Conservation (phyloP, 1,140 invertebrate genomes). For the Littorina saxatilis region DNA sequence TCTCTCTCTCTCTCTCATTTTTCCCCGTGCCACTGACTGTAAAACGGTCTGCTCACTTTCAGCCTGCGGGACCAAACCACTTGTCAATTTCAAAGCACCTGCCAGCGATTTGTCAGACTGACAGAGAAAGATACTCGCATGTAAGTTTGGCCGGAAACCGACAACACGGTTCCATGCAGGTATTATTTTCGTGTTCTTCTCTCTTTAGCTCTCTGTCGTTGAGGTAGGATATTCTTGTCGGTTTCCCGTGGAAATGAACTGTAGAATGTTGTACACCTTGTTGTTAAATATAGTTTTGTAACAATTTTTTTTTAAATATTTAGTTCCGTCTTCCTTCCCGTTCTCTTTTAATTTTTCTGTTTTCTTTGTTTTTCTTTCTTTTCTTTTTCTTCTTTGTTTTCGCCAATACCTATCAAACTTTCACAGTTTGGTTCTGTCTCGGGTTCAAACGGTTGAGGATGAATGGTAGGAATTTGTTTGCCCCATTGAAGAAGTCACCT, state of each 20-base stretch:
- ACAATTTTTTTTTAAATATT: no score
- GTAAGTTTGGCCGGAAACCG: neutral
- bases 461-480: neutral
- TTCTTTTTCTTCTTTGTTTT: neutral
- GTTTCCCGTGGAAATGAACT: no score
- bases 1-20: no score
- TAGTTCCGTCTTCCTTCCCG: no score
- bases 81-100: constrained; percentile 15
- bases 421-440: neutral
- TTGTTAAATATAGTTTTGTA: neutral
- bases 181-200: no score
- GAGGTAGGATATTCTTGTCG: no score
- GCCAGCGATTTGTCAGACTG: neutral
- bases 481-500: neutral
- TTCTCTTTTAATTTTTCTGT: neutral
- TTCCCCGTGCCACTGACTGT: no score
- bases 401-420: neutral
- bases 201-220: no score
- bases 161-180: no score
- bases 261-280: neutral
- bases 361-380: neutral
- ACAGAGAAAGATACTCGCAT: neutral
- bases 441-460: neutral
- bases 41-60: neutral
- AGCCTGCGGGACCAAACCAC: neutral